Percentiles rank a stretch among this genome's conserved stretches.
These are phyloP conservation scores for Crioceris asparagi DNA, from an alignment of 2,888 invertebrate genomes.

Conservation along the genomic window DNA sequence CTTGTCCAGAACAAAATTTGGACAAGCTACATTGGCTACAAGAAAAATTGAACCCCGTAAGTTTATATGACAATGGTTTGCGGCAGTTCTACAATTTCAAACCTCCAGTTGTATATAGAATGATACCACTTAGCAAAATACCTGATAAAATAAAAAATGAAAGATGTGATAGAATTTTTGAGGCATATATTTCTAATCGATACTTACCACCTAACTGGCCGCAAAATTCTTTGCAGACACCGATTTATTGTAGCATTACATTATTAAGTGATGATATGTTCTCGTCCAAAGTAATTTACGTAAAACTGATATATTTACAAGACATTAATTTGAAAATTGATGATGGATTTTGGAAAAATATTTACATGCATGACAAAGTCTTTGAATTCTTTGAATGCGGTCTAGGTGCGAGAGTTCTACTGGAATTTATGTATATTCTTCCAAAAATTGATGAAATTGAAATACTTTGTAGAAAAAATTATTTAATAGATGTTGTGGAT, in stretches of 20 bases:
- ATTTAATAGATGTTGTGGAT: constrained; percentile 34
- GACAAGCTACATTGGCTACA: constrained; percentile 3
- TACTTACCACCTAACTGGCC: constrained; percentile 20
- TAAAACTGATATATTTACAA: constrained; percentile 31
- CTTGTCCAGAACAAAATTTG: too few species aligned
- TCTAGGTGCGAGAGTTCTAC: constrained; percentile 45
- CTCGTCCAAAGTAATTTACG: constrained; percentile 21
- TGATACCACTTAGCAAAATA: constrained; percentile 18
- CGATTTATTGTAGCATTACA: constrained; percentile 19
- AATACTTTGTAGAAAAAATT: constrained; percentile 25
- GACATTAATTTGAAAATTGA: constrained; percentile 17
- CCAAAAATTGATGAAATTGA: constrained; percentile 43
- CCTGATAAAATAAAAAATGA: constrained; percentile 12
- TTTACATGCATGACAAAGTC: constrained; percentile 45
- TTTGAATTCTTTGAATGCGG: constrained; percentile 44
- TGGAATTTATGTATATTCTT: constrained; percentile 33
- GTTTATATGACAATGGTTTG: too few species aligned
- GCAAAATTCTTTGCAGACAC: constrained; percentile 10
- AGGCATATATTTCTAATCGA: constrained; percentile 33
- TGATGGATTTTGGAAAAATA: constrained; percentile 12
- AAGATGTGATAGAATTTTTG: constrained; percentile 30
- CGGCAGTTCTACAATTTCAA: too few species aligned
- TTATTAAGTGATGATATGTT: constrained; percentile 18
- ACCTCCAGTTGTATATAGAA: constrained; percentile 18
- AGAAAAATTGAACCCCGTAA: constrained; percentile 2